Conservation (phyloP, 2,888 invertebrate genomes). For the Caenorhabditis sulstoni region DNA sequence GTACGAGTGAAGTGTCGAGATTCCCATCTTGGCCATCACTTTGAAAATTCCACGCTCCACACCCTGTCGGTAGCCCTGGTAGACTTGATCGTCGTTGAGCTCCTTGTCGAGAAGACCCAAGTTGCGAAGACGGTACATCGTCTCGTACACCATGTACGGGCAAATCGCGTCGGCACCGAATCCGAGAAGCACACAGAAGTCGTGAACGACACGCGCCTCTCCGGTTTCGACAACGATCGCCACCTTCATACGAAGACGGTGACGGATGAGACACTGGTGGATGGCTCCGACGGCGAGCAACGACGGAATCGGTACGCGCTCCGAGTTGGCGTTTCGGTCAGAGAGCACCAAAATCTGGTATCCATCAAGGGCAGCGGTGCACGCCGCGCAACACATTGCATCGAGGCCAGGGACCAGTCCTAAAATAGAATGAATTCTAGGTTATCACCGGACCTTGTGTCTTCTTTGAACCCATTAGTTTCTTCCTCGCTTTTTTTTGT, state of each 20-base stretch:
- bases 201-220: constrained; percentile 93
- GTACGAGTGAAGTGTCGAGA: constrained; percentile 97
- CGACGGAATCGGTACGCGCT: constrained; percentile 84
- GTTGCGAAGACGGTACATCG: constrained; percentile 89
- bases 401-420: constrained; percentile 90
- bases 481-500: not conserved
- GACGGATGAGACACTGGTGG: constrained; percentile 95
- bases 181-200: constrained; percentile 94
- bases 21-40: constrained; percentile 99
- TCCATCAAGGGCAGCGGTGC: constrained; percentile 87
- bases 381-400: constrained; percentile 88
- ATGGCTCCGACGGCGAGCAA: constrained; percentile 92
- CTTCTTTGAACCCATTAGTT: constrained; percentile 29
- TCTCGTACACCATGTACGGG: constrained; percentile 90
- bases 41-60: constrained; percentile 93
- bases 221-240: constrained; percentile 95
- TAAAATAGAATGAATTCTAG: constrained; percentile 13
- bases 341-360: constrained; percentile 92
- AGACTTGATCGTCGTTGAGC: constrained; percentile 81
- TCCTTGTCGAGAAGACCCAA: constrained; percentile 90
- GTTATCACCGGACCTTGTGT: not conserved
- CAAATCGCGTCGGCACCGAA: constrained; percentile 97
- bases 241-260: constrained; percentile 92
- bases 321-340: constrained; percentile 84
- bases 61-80: constrained; percentile 90